Evolutionary conservation across 2,797 vertebrate genomes (phyloP), one percentile per base, ranked within the genome.

Genomic region (Oophaga sylvatica): DNA sequence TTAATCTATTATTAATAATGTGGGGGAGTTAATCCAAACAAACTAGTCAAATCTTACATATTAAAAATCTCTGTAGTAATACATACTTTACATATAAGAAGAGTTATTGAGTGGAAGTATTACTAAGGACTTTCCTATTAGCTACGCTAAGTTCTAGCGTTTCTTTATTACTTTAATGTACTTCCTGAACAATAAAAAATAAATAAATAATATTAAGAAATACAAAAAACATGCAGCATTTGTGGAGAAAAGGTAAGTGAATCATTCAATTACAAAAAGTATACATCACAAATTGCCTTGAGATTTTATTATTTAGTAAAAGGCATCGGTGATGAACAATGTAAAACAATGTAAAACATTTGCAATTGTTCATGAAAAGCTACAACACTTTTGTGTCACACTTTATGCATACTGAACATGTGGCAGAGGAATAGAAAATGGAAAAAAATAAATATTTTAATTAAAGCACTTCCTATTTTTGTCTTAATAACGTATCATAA

Each of bases 1-100:
- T 75, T 75, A 75, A 75, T 75, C 71, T 75, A 75, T 75, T 75
- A 75, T 75, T 75, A 45, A 75, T 75, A 75, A 75, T 48, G 41
- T 75, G 71, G 41, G 20, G 41, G 41, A 45, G 19, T 75, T 13
- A 53, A 53, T 22, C 48, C 73, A 26, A 11, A 76, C 11, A 76
- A n/a, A 76, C 45, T 76, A 53, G 41, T 56, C 22, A 76, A 15
- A 26, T 31, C 12, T 70, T 17, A 35, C 16, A 70, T 35, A 31
- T 53, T 22, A 22, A 10, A 73, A 75, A 48, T 75, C 71, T 75
- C 35, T 75, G 41, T n/a, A 45, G 71, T 48, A 22, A 22, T 48
- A 11, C 5, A 56, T 56, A 76, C 19, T 75, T 75, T 75, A 48
- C 19, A 75, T 48, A 75, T 11, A 48, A 75, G 41, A 75, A 48